Conservation (phyloP, 2,888 invertebrate genomes). For the Blastobasis lacticolella region DNA sequence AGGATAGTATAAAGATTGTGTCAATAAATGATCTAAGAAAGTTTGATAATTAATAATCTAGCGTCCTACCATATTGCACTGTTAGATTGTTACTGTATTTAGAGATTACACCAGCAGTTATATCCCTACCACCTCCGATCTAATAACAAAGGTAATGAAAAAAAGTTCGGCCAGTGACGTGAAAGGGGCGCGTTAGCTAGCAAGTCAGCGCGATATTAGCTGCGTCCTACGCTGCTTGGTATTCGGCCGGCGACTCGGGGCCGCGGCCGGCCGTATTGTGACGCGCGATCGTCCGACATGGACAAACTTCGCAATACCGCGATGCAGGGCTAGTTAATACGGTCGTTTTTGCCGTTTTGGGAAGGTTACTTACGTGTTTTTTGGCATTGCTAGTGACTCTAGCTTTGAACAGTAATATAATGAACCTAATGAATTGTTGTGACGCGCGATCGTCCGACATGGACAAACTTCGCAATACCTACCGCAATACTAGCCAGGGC, state of each 20-base stretch:
- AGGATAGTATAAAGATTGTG: no score
- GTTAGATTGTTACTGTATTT: no score
- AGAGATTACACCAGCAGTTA: neutral
- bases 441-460: no score
- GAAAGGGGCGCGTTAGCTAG: conserved; percentile 40
- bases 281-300: neutral
- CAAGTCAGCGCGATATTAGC: conserved; percentile 62
- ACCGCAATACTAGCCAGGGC: no score
- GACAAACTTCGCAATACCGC: neutral
- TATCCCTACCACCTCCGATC: neutral
- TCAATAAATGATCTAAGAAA: no score
- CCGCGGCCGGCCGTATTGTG: neutral
- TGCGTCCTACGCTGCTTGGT: conserved; percentile 40
- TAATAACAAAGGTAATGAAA: conserved; percentile 9
- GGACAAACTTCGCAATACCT: neutral
- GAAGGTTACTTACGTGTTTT: no score
- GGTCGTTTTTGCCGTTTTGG: neutral
- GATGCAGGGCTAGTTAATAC: neutral
- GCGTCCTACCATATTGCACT: no score
- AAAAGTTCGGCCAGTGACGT: conserved; percentile 25
- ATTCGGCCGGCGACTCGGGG: conserved; percentile 35
- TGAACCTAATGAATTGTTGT: no score
- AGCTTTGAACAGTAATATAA: no score
- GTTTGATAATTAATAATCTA: no score
- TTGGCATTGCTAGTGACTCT: no score